A percentile compares a stretch with the other conserved stretches of the same genome.
These are phyloP conservation scores for Aphaenogaster rudis DNA, from an alignment of 1,140 invertebrate species.

Conservation along the genomic window DNA sequence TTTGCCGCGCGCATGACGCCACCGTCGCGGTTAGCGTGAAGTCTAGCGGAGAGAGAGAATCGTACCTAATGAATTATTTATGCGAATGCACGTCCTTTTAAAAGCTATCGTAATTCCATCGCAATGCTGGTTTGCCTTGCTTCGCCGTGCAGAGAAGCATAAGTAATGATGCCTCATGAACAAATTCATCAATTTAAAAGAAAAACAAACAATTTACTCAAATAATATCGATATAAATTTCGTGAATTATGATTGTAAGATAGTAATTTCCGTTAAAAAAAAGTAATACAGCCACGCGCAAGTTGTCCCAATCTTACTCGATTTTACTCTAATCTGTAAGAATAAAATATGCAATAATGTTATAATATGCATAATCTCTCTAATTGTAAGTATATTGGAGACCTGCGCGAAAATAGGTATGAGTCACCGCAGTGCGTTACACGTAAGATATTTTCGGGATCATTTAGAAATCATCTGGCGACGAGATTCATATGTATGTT, in stretches of 20 bases:
- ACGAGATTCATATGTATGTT: neutral
- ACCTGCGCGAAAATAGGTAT: neutral
- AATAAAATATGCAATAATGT: neutral
- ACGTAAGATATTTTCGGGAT: neutral
- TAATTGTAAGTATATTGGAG: neutral
- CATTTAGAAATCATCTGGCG: neutral
- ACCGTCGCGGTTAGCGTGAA: constrained; percentile 46
- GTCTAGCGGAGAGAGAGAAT: constrained; percentile 51
- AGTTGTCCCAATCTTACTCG: neutral
- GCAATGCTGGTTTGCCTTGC: constrained; percentile 11
- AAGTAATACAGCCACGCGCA: neutral
- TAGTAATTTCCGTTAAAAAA: neutral
- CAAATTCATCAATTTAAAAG: constrained; percentile 15
- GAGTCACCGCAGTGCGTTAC: neutral
- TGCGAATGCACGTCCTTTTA: constrained; percentile 80
- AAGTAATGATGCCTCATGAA: neutral
- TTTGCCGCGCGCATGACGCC: constrained; percentile 73
- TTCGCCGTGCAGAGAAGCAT: neutral
- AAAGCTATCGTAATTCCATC: constrained; percentile 72
- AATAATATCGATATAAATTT: neutral
- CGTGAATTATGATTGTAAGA: neutral
- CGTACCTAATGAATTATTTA: constrained; percentile 82
- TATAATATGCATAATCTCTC: neutral
- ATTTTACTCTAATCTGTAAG: neutral
- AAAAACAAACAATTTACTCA: neutral